Conservation (phyloP, 2,888 invertebrate species). For the Nomada lathburiana region DNA sequence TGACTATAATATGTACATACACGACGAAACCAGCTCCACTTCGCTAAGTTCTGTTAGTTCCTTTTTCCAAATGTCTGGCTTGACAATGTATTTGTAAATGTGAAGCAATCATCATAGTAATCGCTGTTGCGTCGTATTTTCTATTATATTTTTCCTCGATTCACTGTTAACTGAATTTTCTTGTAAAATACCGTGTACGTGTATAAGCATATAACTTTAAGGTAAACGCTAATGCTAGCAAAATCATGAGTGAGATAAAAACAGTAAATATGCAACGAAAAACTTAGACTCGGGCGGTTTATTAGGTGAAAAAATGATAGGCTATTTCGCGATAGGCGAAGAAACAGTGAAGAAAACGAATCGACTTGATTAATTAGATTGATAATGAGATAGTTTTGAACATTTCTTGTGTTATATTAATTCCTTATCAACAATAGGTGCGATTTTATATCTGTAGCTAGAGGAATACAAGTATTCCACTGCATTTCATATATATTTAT, state of each 20-base stretch:
- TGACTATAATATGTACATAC: conserved; percentile 14
- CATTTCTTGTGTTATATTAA: conserved; percentile 11
- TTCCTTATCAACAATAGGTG: background rate
- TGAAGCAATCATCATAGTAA: conserved; percentile 20
- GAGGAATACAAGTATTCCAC: background rate
- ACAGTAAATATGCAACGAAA: conserved; percentile 82
- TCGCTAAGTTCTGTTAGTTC: conserved; percentile 61
- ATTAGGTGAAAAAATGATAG: conserved; percentile 56
- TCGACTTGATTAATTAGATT: conserved; percentile 38
- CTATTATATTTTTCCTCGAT: conserved; percentile 39
- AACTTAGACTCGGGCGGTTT: conserved; percentile 70
- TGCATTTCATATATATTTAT: background rate
- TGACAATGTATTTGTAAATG: conserved; percentile 25
- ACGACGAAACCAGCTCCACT: conserved; percentile 31
- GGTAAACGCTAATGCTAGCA: conserved; percentile 56
- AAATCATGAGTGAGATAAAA: conserved; percentile 77
- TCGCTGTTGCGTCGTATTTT: conserved; percentile 27
- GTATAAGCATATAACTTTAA: conserved; percentile 56
- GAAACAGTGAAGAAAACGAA: conserved; percentile 50
- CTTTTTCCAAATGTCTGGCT: conserved; percentile 12
- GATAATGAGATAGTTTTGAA: conserved; percentile 55
- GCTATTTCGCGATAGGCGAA: conserved; percentile 52
- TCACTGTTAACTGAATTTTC: conserved; percentile 62
- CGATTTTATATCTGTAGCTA: background rate
- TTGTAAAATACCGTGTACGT: conserved; percentile 37